A percentile compares a stretch with the other conserved stretches of the same genome.
Conservation (phyloP, 2,888 invertebrate genomes). For the Erebia aethiops region DNA sequence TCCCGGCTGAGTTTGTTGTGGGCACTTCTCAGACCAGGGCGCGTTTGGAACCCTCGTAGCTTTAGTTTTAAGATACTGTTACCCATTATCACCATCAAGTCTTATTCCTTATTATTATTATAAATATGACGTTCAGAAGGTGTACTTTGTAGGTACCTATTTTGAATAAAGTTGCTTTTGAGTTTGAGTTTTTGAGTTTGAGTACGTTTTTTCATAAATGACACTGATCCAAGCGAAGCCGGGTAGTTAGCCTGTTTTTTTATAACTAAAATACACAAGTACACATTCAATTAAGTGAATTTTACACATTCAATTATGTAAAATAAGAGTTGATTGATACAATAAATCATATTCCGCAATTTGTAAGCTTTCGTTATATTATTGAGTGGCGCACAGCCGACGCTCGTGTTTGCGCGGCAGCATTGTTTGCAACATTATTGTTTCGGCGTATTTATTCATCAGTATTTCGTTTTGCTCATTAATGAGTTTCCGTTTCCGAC, state of each 20-base stretch:
- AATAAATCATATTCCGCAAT: constrained; percentile 1
- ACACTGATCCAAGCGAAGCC: too few relatives aligned
- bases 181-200: too few relatives aligned
- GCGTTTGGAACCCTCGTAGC: too few relatives aligned
- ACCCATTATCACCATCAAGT: too few relatives aligned
- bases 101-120: too few relatives aligned
- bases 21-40: too few relatives aligned
- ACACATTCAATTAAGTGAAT: background rate
- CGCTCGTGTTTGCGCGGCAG: constrained; percentile 3
- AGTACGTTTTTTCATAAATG: too few relatives aligned
- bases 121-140: too few relatives aligned
- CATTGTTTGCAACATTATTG: constrained; percentile 24
- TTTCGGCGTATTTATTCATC: constrained; percentile 32
- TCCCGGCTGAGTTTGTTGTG: too few relatives aligned
- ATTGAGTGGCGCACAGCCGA: background rate
- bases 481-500: constrained; percentile 34
- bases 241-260: background rate
- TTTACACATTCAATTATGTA: background rate
- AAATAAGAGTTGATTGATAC: constrained; percentile 6
- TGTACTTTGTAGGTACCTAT: too few relatives aligned
- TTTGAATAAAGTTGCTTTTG: too few relatives aligned
- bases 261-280: background rate
- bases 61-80: too few relatives aligned
- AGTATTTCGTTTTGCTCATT: constrained; percentile 29
- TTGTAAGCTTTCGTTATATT: background rate